Base-by-base conservation (phyloP, 2,888 invertebrate species). In the Chaetoderma sp. region DNA sequence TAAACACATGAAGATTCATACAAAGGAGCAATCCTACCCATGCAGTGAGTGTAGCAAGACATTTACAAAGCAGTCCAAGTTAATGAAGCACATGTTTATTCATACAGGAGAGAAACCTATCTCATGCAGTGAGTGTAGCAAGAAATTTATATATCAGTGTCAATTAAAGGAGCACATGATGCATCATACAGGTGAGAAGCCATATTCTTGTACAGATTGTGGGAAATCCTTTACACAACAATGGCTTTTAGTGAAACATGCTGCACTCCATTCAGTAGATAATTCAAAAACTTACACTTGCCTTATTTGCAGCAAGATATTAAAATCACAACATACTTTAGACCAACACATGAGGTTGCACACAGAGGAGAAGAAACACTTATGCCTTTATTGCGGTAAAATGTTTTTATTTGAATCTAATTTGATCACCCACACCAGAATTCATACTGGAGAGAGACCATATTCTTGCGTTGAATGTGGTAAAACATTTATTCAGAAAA, bases 91-190 rank as follows among this genome's bases (percentile, higher is more conserved):
- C n/a, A 21, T 13, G 16, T 30, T 25, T n/a, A 54, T 27, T 4
- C 54, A 54, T 21, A 54, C 54, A 30, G 54, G 54, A 3, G 54
- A 54, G n/a, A 49, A 49, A 49, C 49, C 49, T 2, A 16, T 23
- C 25, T 18, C 49, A 16, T 49, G 49, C 6, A 16, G 25, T 23
- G 18, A 23, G 2, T 49, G 49, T 49, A 25, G 25, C 21, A 49
- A 49, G 25, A 18, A 16, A 4, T 49, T 49, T 6, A 18, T 16
- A 4, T 16, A 16, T 16, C 49, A 49, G 49, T 23, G 23, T 6
- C 18, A 18, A 4, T 25, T 23, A 16, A 18, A 25, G 23, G 25
- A 16, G 4, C 49, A 49, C 25, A 25, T 23, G n/a, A 18, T 18
- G 6, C 18, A 16, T 4, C 49, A 49, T 6, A 49, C 49, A 49